These are phyloP conservation scores for Climacteris rufus DNA, from an alignment of 2,113 vertebrate species.

Conservation along the genomic window DNA sequence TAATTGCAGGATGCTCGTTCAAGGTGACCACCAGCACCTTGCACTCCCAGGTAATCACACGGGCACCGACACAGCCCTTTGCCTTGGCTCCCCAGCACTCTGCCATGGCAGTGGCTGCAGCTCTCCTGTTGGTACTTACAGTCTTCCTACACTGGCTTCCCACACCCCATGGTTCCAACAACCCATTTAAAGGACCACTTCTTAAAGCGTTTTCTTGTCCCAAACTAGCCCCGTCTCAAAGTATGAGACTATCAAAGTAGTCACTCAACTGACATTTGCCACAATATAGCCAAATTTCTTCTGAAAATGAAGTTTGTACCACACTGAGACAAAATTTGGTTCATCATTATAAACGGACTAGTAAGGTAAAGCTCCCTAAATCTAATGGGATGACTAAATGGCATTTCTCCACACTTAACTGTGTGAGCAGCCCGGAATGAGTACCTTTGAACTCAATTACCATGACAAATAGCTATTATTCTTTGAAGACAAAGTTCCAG, in stretches of 20 bases:
- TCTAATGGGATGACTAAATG: not conserved
- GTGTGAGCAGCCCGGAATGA: not conserved
- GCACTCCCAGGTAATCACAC: not conserved
- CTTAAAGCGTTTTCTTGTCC: not conserved
- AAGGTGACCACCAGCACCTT: not conserved
- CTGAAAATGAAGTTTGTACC: not conserved
- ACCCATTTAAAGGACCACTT: not conserved
- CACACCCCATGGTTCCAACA: not conserved
- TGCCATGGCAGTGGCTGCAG: not conserved
- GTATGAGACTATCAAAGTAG: not conserved
- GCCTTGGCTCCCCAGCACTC: not conserved
- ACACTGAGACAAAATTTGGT: not conserved
- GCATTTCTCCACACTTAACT: not conserved
- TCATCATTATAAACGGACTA: not conserved
- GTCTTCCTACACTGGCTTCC: too few relatives aligned
- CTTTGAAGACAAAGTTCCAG: not conserved
- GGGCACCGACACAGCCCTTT: not conserved
- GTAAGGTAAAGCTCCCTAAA: not conserved
- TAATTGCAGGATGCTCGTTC: not conserved
- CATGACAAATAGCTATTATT: not conserved
- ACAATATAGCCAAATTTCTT: not conserved
- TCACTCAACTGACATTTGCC: not conserved
- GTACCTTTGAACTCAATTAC: not conserved
- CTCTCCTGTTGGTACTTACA: not conserved
- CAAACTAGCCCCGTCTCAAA: not conserved